A percentile compares a stretch with the other conserved stretches of the same genome.
phyloP scores from a whole-genome alignment of 37 sponge, comb jelly and placozoan species.

The Aphrocallistes beatrix region DNA sequence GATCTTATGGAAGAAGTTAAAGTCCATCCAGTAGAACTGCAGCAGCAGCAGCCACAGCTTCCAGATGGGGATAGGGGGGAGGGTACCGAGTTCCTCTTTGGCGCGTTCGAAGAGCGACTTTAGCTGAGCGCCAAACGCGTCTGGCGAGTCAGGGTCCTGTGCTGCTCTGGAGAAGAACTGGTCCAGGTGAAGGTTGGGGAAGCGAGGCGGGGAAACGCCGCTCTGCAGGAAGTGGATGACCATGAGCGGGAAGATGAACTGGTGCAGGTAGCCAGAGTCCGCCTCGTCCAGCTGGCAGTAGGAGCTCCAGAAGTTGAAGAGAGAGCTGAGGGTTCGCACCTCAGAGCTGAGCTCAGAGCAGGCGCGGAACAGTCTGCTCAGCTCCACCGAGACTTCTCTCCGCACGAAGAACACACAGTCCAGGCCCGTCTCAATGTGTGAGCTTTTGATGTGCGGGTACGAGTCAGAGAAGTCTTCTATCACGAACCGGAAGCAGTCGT shows the following conservation, averaged over 20 bases:
- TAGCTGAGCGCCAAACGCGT: neutral
- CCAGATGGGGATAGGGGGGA: neutral
- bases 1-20: neutral
- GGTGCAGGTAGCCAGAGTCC: neutral
- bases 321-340: neutral
- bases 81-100: neutral
- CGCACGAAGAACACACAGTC: neutral
- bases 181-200: neutral
- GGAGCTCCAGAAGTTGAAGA: slow-evolving; percentile 17
- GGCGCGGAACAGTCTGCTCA: neutral
- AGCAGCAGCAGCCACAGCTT: neutral
- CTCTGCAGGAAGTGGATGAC: neutral
- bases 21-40: slow-evolving; percentile 11
- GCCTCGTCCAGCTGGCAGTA: neutral
- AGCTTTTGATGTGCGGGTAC: neutral
- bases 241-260: neutral
- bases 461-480: neutral
- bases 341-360: neutral
- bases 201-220: neutral
- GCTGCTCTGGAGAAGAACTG: neutral
- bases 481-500: neutral
- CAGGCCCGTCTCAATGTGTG: neutral
- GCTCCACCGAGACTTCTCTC: neutral
- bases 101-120: neutral
- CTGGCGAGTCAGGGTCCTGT: neutral